These are phyloP conservation scores for Drosophila colorata DNA, from an alignment of 2,888 invertebrate genomes.

Conservation along the genomic window DNA sequence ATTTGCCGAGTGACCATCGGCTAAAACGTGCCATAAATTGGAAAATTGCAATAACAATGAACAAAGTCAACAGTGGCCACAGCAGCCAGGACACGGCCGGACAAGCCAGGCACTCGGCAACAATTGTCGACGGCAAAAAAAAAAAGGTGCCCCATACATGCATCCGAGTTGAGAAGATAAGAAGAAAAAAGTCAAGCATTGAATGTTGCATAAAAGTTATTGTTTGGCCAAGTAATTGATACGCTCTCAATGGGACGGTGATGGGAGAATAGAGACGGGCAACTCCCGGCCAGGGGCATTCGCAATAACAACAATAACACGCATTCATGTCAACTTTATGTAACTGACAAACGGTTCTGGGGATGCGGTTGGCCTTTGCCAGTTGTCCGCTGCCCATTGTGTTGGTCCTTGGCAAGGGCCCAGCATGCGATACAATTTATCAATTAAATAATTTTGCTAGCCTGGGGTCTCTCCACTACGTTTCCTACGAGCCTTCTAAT, in stretches of 20 bases:
- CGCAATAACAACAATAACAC: conserved; percentile 55
- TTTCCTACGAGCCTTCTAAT: conserved; percentile 54
- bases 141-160: conserved; percentile 23
- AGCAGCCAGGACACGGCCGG: conserved; percentile 24
- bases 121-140: conserved; percentile 35
- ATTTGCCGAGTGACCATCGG: conserved; percentile 25
- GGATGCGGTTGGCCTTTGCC: conserved; percentile 40
- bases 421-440: conserved; percentile 79
- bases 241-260: conserved; percentile 62
- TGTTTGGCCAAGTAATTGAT: conserved; percentile 78
- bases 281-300: conserved; percentile 41
- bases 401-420: conserved; percentile 48
- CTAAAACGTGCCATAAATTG: conserved; percentile 68
- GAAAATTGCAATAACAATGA: conserved; percentile 52
- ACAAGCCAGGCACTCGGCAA: conserved; percentile 34
- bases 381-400: conserved; percentile 17
- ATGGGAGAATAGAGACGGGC: conserved; percentile 22
- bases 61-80: conserved; percentile 55
- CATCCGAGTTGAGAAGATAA: conserved; percentile 18
- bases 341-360: conserved; percentile 55
- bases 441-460: conserved; percentile 56
- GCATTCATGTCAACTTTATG: conserved; percentile 74
- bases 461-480: not conserved
- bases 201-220: conserved; percentile 65
- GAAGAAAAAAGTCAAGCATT: conserved; percentile 42